Evolutionary conservation across 1,140 invertebrate genomes (phyloP).

Genomic region (Diachasmimorpha longicaudata): DNA sequence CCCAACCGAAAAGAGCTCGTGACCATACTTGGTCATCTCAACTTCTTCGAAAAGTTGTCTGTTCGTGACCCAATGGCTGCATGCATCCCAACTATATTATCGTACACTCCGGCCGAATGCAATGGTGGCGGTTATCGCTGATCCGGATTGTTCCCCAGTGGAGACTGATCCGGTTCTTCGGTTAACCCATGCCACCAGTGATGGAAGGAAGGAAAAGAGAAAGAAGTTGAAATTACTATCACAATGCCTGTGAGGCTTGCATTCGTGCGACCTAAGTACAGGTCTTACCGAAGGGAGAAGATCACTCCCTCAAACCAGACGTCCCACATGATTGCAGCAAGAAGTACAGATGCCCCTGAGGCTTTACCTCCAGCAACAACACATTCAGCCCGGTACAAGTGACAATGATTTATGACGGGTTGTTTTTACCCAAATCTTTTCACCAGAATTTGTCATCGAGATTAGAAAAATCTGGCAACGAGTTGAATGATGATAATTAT

Average conservation of each 20-base stretch:
- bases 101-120: not conserved
- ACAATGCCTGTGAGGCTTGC: conserved; percentile 16
- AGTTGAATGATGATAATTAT: not conserved
- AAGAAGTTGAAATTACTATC: conserved; percentile 22
- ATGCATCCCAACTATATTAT: conserved; percentile 25
- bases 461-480: not conserved
- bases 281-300: not conserved
- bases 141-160: conserved; percentile 45
- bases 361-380: not conserved
- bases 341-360: not conserved
- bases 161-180: conserved; percentile 53
- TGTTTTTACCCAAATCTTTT: not conserved
- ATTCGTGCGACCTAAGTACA: conserved; percentile 7
- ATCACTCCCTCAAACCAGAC: not conserved
- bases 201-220: not conserved
- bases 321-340: not conserved
- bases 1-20: conserved; percentile 15
- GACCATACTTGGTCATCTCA: conserved; percentile 36
- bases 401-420: not conserved
- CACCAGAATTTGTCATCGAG: not conserved
- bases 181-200: conserved; percentile 16
- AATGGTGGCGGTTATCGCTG: conserved; percentile 37
- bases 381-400: not conserved
- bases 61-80: conserved; percentile 35
- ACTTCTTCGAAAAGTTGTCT: conserved; percentile 30